Evolutionary conservation across 2,888 invertebrate species (phyloP).

Genomic region (Acanthosepion esculentum): DNA sequence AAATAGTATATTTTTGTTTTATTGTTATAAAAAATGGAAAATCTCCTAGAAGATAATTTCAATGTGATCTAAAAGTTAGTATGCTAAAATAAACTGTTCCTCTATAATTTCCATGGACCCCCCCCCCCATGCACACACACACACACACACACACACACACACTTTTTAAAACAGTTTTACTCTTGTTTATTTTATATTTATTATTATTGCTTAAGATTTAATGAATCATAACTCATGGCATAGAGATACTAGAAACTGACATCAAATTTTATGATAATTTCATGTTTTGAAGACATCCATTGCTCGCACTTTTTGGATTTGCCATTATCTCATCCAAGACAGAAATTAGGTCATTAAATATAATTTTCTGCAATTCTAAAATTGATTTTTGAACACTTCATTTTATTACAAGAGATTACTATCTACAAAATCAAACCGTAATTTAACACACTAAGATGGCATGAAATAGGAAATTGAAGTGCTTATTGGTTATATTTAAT

Average conservation of each 20-base stretch:
- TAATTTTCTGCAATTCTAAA: background rate
- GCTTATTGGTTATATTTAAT: background rate
- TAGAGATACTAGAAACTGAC: background rate
- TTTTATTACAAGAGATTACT: background rate
- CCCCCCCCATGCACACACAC: too few relatives aligned
- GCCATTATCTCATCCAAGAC: background rate
- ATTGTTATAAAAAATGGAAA: too few relatives aligned
- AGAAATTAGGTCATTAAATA: slow-evolving; percentile 8
- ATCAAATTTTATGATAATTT: background rate
- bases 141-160: too few relatives aligned
- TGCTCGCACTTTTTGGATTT: background rate
- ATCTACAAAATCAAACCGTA: background rate
- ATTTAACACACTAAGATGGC: background rate
- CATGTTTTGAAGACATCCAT: background rate
- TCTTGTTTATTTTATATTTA: background rate
- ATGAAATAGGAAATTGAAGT: background rate
- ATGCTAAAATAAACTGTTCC: too few relatives aligned
- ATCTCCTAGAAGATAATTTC: too few relatives aligned
- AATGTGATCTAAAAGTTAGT: too few relatives aligned
- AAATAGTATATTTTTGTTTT: too few relatives aligned
- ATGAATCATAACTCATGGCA: background rate
- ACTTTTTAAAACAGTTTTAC: too few relatives aligned
- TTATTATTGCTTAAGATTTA: background rate
- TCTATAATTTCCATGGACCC: too few relatives aligned
- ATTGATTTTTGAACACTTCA: background rate